These are phyloP conservation scores for Solen grandis DNA, from an alignment of 1,140 invertebrate genomes.

Conservation along the genomic window DNA sequence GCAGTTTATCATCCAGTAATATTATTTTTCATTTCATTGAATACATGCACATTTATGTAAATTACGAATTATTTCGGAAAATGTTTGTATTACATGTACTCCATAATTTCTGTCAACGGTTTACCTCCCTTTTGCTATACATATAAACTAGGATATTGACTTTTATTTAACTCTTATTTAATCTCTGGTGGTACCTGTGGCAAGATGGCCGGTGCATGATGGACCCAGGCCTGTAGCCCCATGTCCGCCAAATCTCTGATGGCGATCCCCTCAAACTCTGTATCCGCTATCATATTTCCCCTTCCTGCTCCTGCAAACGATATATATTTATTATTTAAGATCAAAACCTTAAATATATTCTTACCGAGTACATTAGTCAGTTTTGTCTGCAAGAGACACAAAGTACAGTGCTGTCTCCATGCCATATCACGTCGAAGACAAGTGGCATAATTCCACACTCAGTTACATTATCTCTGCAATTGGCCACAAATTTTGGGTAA, in stretches of 20 bases:
- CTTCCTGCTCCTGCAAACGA: slow-evolving; percentile 38
- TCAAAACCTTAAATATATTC: background rate
- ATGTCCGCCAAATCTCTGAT: slow-evolving; percentile 59
- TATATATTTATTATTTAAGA: no score
- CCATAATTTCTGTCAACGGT: no score
- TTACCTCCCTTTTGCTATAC: background rate
- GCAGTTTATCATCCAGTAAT: no score
- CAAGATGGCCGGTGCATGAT: slow-evolving; percentile 58
- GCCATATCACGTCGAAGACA: background rate
- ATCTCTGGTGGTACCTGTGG: slow-evolving; percentile 57
- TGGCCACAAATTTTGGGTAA: no score
- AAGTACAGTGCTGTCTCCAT: background rate
- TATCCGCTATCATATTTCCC: slow-evolving; percentile 51
- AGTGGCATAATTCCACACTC: no score
- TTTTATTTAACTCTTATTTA: no score
- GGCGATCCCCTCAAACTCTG: slow-evolving; percentile 61
- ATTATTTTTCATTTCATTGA: no score
- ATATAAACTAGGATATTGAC: background rate
- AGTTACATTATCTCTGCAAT: no score
- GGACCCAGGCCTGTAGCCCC: slow-evolving; percentile 58
- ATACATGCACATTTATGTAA: no score
- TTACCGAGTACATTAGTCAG: background rate
- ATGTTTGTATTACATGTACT: no score
- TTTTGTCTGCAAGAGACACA: background rate
- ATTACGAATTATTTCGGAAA: no score